phyloP scores from a whole-genome alignment of 2,113 vertebrate genomes.

The Tringa solitaria region DNA sequence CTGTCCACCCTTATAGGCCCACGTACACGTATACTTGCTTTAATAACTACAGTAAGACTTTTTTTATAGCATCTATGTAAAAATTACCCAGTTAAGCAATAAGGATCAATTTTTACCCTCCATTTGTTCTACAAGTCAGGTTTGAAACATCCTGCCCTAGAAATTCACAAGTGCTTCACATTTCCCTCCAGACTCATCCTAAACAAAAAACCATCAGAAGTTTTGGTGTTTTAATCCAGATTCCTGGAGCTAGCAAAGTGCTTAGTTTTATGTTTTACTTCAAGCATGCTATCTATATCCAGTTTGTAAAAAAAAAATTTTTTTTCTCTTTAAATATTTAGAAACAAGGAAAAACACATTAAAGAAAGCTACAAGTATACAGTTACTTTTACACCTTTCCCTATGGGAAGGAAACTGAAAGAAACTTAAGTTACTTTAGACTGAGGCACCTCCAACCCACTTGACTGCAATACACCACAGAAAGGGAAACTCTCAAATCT shows the following conservation, averaged over 20 bases:
- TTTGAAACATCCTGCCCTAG: background rate
- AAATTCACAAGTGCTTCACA: background rate
- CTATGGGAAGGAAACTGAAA: fast-evolving
- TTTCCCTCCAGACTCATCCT: background rate
- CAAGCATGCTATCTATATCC: background rate
- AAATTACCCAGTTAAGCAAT: background rate
- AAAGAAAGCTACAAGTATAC: background rate
- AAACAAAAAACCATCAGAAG: background rate
- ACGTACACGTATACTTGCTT: background rate
- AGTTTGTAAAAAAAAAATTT: background rate
- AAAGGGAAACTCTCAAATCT: background rate
- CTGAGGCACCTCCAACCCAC: background rate
- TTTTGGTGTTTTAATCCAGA: background rate
- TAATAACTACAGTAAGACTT: background rate
- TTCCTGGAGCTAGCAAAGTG: background rate
- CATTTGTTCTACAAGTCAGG: background rate
- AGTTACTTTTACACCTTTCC: background rate
- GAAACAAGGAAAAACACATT: background rate
- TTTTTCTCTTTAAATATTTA: background rate
- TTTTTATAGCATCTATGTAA: background rate
- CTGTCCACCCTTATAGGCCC: background rate
- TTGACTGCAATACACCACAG: background rate
- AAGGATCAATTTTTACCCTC: background rate
- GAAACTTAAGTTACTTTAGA: background rate
- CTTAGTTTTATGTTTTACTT: background rate